Evolutionary conservation across 37 sponge, comb jelly and placozoan genomes (phyloP), one percentile per base, ranked within the genome.

Genomic region (Spongilla lacustris): DNA sequence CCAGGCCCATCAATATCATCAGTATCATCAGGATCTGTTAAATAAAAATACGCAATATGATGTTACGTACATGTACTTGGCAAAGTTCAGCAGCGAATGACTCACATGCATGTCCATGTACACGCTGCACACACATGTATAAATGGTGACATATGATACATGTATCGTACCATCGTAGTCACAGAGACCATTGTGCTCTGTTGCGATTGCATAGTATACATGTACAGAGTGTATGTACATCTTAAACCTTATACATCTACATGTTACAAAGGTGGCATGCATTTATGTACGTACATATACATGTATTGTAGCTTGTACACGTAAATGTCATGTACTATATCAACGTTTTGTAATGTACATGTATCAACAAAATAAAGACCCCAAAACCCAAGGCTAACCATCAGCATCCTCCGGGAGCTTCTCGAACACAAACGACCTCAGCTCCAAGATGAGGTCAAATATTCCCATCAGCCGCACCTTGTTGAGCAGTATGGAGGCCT

Each of bases 401-500:
- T 80, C 81, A 23, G 17, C 66, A 9, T 86, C 84, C 32, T 94
- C 91, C 0, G 91, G 88, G 17, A 81, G 35, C 38, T 84, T 89
- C 41, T 90, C 91, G 75, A 93, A 67, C 30, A 96, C 74, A 50
- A 96, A 96, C 0, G 75, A 67, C 75, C 93, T 96, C 4, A 96
- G 89, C 37, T 83, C 81, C 67, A 93, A 67, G 37, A 96, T 69
- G 38, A 93, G 81, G 34, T 96, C 96, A 68, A 96, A 82, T 34
- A 96, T 83, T 22, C 87, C 93, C 21, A 91, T 86, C 19, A 96
- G 89, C 23, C 96, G 84, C 25, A 91, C 88, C 77, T 91, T 84
- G 83, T 96, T 93, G 32, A 93, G 70, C 37, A 96, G 70, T 41
- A 95, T 89, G 70, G 93, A 86, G 14, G 93, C 93, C 23, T 89